Base-by-base conservation (phyloP, 2,113 vertebrate species). In the Corapipo altera region DNA sequence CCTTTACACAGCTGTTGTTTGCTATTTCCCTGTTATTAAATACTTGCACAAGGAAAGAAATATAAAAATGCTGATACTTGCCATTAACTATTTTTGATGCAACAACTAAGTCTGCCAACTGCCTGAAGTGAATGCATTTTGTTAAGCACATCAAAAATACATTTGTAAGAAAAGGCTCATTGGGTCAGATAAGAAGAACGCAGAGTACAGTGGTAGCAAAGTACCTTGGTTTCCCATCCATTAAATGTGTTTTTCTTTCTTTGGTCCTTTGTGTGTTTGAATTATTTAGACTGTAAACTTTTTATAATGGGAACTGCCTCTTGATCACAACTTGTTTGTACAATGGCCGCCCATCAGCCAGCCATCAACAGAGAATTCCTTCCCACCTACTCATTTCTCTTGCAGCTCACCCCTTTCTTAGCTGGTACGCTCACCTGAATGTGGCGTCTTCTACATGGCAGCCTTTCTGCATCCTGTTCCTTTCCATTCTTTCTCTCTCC, bases 1-100 rank as follows among this genome's bases (percentile, higher is more conserved):
- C 95, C 94, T 96, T 96, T 96, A 96, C 95, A 79, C 96, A 96
- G 96, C 96, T 97, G 96, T 96, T 97, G 96, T 97, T 97, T 96
- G 95, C 96, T 89, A 91, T 96, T 95, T 96, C 96, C 96, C 96
- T 61, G 85, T 96, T 97, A 97, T 96, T 96, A 97, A 96, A 96
- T 96, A 96, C 96, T 96, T 91, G 92, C 96, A 97, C 93, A 93
- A 92, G 96, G 93, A 96, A 96, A 96, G 90, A 96, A 96, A 96
- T 95, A 96, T 85, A 94, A 97, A 97, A 97, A 96, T 96, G 96
- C 96, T 97, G 96, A 97, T 97, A 96, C 92, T 96, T 96, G 95
- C 95, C 91, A 72, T 96, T 96, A 96, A 97, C 96, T 96, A 97
- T 97, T 97, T 97, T 96, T 92, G 96, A 96, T 96, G 96, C 96